Base-by-base conservation (phyloP, 64 coral and sea anemone species). In the Pocillopora verrucosa region DNA sequence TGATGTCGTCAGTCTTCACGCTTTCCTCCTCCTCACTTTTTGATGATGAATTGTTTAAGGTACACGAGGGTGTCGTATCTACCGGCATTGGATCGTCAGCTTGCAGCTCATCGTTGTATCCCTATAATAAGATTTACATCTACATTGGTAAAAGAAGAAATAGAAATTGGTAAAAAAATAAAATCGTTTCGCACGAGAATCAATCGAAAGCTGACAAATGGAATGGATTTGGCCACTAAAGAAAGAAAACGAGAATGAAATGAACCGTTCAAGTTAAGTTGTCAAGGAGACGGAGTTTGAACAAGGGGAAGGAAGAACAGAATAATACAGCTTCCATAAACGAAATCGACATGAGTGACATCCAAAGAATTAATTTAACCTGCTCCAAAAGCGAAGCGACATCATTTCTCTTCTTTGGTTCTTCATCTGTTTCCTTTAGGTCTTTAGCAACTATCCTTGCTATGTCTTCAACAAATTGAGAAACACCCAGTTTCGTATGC, bases 381-480 rank as follows among this genome's bases (percentile, higher is more conserved):
- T 87, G 19, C 5, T 87, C 58, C 37, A 58, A 57, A 9, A 34
- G 0, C 25, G 68, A 16, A 6, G 56, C 3, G 3, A 16, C 20
- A 11, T n/a, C 36, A 0, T 35, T 10, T 26, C 10, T 58, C 19
- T 58, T n/a, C 11, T 57, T 74, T 1, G 73, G 2, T 0, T 26
- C 69, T 26, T 20, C 10, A 15, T 57, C 38, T 22, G 45, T 26
- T 74, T 76, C 22, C 15, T 1, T 75, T 24, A 90, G 82, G 36
- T 79, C 34, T 20, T 76, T 73, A 11, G 36, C 89, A 14, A 91
- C 76, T 62, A 84, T 5, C 61, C 67, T 75, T 75, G 79, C 89
- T 38, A 91, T 60, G 62, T 74, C 57, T 35, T 91, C 69, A 20
- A 9, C 79, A 76, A 84, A 91, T 5, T 91, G 67, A 10, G 79